These are phyloP conservation scores for Xestia c-nigrum DNA, from an alignment of 2,888 invertebrate genomes.

Conservation along the genomic window DNA sequence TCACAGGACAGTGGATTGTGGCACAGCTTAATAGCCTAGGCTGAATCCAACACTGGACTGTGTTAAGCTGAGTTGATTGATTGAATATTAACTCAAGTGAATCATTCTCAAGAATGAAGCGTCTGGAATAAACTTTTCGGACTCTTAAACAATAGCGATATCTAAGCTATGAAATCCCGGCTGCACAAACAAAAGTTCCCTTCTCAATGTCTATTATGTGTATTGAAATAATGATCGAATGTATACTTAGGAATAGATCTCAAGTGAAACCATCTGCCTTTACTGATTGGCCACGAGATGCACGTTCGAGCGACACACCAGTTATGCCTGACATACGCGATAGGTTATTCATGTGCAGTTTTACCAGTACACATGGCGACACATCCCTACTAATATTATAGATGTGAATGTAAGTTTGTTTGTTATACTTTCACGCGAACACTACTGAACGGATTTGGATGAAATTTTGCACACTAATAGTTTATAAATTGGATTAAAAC, in stretches of 20 bases:
- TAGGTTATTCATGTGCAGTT: not conserved
- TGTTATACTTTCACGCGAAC: too few species aligned
- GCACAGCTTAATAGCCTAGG: not conserved
- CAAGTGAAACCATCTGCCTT: not conserved
- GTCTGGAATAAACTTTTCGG: not conserved
- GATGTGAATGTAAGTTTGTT: too few species aligned
- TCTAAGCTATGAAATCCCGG: not conserved
- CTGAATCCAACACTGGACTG: not conserved
- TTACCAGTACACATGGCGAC: too few species aligned
- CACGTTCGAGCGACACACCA: not conserved
- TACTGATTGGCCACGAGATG: not conserved
- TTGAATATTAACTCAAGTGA: not conserved
- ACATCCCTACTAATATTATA: too few species aligned
- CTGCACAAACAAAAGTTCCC: not conserved
- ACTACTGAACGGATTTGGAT: too few species aligned
- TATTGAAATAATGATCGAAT: constrained; percentile 26
- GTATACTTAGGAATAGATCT: not conserved
- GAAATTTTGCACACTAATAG: too few species aligned
- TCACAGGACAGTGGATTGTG: not conserved
- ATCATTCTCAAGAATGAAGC: not conserved
- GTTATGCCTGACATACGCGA: not conserved
- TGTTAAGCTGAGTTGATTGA: not conserved
- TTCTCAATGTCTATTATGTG: not conserved
- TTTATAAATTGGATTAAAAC: too few species aligned
- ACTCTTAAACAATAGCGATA: not conserved